Percentiles rank a stretch among this genome's conserved stretches.
Conservation (phyloP, 2,797 vertebrate species). For the Phoeniculus purpureus region DNA sequence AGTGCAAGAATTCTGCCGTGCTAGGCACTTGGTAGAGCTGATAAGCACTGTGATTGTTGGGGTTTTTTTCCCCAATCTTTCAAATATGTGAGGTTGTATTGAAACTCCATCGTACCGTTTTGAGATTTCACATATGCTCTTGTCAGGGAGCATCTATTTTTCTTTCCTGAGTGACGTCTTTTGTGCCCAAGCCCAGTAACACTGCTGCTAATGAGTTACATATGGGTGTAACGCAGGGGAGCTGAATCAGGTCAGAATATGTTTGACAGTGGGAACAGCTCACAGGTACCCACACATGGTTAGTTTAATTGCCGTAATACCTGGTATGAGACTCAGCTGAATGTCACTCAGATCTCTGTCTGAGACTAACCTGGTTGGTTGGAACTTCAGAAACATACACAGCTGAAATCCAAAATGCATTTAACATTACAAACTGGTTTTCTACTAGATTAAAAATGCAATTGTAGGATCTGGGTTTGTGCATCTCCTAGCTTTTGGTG, state of each 20-base stretch:
- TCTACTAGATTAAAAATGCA: background rate
- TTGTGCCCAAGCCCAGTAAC: background rate
- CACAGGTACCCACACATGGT: background rate
- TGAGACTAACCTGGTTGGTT: background rate
- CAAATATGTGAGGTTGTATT: background rate
- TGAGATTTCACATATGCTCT: background rate
- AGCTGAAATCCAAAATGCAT: background rate
- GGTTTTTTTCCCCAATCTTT: background rate
- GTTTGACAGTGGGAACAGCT: background rate
- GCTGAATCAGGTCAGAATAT: background rate
- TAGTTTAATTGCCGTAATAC: background rate
- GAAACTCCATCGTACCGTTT: background rate
- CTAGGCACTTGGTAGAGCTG: conserved; percentile 54
- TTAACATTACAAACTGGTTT: background rate
- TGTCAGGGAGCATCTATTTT: background rate
- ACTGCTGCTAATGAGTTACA: background rate
- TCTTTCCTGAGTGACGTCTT: background rate
- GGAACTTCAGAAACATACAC: background rate
- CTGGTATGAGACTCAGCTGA: background rate
- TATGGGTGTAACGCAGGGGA: background rate
- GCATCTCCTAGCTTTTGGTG: background rate
- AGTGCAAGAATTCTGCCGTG: conserved; percentile 31
- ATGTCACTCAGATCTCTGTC: background rate
- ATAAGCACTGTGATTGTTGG: conserved; percentile 13
- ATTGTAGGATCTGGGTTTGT: background rate